These are phyloP conservation scores for Tenebrio molitor DNA, from an alignment of 1,140 invertebrate species.

Conservation along the genomic window DNA sequence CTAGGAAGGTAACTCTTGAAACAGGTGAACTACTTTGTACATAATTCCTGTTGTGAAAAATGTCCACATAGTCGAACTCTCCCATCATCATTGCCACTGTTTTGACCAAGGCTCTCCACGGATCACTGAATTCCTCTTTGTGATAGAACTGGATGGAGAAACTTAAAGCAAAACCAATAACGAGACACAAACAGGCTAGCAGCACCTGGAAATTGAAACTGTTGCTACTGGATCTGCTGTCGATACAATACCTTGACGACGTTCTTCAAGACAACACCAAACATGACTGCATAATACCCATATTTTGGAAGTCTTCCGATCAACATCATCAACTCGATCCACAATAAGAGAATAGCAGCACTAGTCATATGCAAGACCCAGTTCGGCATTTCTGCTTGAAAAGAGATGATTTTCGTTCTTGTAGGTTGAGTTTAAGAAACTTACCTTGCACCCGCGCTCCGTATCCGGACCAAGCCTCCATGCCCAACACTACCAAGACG, in stretches of 20 bases:
- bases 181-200: conserved; percentile 69
- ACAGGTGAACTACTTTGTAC: conserved; percentile 8
- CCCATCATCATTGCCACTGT: conserved; percentile 74
- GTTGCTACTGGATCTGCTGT: no score
- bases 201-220: no score
- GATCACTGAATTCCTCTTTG: conserved; percentile 66
- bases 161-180: conserved; percentile 72
- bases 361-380: conserved; percentile 67
- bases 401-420: no score
- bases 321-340: conserved; percentile 71
- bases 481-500: no score
- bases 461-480: no score
- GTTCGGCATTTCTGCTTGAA: conserved; percentile 47
- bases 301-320: conserved; percentile 69
- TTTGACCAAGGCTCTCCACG: conserved; percentile 68
- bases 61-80: conserved; percentile 70
- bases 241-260: conserved; percentile 68
- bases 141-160: conserved; percentile 70
- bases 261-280: conserved; percentile 68
- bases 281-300: conserved; percentile 71
- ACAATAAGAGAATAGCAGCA: conserved; percentile 68
- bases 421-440: no score
- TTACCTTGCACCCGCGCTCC: no score
- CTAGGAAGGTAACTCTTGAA: conserved; percentile 70
- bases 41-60: conserved; percentile 60